Conservation (phyloP, 2,113 vertebrate species). For the Dolichotis patagonum region DNA sequence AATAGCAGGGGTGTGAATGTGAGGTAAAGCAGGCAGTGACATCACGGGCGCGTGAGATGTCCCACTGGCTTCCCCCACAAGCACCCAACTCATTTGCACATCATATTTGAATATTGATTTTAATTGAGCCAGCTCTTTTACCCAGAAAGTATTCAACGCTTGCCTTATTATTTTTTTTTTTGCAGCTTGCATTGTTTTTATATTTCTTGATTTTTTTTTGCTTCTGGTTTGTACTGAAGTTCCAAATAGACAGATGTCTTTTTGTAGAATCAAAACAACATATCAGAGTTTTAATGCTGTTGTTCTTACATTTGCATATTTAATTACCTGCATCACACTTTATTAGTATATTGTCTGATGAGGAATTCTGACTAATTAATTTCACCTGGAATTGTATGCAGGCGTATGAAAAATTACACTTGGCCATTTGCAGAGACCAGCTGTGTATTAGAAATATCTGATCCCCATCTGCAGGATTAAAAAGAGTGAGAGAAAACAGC, state of each 20-base stretch:
- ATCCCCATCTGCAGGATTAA: constrained; percentile 80
- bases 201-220: constrained; percentile 73
- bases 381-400: constrained; percentile 84
- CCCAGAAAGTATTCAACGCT: constrained; percentile 70
- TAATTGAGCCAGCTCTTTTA: constrained; percentile 66
- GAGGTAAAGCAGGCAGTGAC: background rate
- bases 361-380: constrained; percentile 86
- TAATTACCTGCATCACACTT: constrained; percentile 85
- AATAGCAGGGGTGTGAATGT: background rate
- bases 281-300: constrained; percentile 75
- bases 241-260: constrained; percentile 83
- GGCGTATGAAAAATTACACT: constrained; percentile 80
- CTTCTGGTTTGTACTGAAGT: constrained; percentile 65
- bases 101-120: background rate
- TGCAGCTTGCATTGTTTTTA: constrained; percentile 80
- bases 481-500: constrained; percentile 80
- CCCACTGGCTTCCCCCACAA: background rate
- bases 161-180: constrained; percentile 66
- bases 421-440: constrained; percentile 83
- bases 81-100: background rate
- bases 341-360: constrained; percentile 83
- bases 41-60: background rate
- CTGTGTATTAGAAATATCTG: constrained; percentile 85
- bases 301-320: constrained; percentile 83
- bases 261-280: constrained; percentile 81